phyloP scores from a whole-genome alignment of 2,113 vertebrate genomes.

The Scortum barcoo region DNA sequence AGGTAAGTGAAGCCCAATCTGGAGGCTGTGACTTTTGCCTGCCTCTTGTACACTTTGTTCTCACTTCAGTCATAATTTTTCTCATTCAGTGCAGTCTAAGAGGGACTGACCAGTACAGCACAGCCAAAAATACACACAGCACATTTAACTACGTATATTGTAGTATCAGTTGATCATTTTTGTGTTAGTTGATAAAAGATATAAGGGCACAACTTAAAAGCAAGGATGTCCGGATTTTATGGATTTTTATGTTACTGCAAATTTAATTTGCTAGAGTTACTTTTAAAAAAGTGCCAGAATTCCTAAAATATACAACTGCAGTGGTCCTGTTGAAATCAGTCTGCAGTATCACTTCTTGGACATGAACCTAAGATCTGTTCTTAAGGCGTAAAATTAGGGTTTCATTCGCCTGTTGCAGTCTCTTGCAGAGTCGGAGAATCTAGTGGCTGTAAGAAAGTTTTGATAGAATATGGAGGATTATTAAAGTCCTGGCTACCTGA shows the following conservation, averaged over 20 bases:
- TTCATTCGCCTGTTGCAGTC: background rate
- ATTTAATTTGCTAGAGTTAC: constrained; percentile 1
- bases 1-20: constrained; percentile 81
- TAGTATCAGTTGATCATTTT: background rate
- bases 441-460: background rate
- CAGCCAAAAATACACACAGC: background rate
- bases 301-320: background rate
- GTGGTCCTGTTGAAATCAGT: background rate
- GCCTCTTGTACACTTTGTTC: no score
- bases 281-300: background rate
- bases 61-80: background rate
- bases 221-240: no score
- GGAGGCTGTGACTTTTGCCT: background rate
- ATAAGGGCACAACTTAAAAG: no score
- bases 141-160: background rate
- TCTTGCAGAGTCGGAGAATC: background rate
- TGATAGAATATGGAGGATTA: background rate
- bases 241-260: background rate
- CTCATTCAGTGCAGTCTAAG: background rate
- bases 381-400: constrained; percentile 32
- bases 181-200: background rate
- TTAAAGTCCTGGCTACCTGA: background rate
- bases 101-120: no score
- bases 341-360: background rate
- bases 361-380: background rate